Base-by-base conservation (phyloP, 2,797 vertebrate species). In the Chiropotes sagulatus region DNA sequence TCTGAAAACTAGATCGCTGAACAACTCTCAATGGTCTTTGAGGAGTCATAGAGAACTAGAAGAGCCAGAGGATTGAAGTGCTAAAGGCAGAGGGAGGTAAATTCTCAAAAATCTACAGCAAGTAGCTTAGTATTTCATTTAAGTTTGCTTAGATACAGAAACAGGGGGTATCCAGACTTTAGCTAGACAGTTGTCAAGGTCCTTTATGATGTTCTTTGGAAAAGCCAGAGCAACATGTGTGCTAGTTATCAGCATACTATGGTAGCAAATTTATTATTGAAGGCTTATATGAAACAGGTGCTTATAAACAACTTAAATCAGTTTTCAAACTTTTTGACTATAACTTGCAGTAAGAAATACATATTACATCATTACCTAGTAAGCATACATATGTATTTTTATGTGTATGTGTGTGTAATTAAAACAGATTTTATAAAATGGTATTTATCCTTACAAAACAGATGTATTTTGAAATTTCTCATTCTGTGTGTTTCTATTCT, bases 1-100 rank as follows among this genome's bases (percentile, higher is more conserved):
- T 79, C 79, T 64, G 84, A 91, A 96, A 86, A 88, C 57, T 82
- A 82, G 83, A 91, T 88, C 11, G 73, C 4, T 67, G 46, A 93
- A 78, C 67, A 91, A 82, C 41, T 86, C 79, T 75, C 22, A 57
- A 0, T 52, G 70, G 70, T 67, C 58, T 94, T 87, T 81, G 91
- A 79, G 73, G 87, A 85, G 26, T 75, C 20, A 50, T 0, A 52
- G 79, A 89, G 58, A 93, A 96, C 48, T 2, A 76, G 5, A 92
- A 73, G 46, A 36, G 7, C 12, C 81, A 90, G 52, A 86, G 15
- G 19, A 70, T 61, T 92, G 82, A 84, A 79, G 48, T 54, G 39
- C n/a, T n/a, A 58, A 67, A 91, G 67, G 5, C n/a, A 73, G 19
- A 58, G 61, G 36, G 30, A 89, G 33, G 24, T 41, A 79, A 64